Conservation (phyloP, 2,113 vertebrate genomes). For the Zingel zingel region DNA sequence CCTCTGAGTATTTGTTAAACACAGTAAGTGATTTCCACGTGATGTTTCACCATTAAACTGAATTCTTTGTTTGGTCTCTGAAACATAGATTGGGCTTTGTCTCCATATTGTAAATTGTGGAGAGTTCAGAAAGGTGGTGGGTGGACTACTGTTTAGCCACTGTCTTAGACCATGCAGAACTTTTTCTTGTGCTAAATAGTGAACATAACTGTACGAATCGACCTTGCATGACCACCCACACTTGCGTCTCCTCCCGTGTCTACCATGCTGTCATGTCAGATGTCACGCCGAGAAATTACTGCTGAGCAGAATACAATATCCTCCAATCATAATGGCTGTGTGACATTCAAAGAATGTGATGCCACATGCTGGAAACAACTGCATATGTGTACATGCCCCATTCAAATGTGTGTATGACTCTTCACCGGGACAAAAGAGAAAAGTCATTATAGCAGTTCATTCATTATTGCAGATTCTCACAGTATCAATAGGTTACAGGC, state of each 20-base stretch:
- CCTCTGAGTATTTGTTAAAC: not conserved
- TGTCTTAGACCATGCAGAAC: not conserved
- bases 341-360: constrained; percentile 55
- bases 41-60: not conserved
- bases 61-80: not conserved
- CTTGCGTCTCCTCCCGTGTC: not conserved
- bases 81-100: constrained; percentile 19
- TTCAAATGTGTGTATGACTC: not conserved
- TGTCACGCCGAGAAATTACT: constrained; percentile 49
- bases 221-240: not conserved
- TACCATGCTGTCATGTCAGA: constrained; percentile 52
- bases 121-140: constrained; percentile 2
- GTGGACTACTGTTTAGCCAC: constrained; percentile 11
- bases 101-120: not conserved
- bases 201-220: constrained; percentile 5
- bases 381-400: not conserved
- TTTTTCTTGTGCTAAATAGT: constrained; percentile 26
- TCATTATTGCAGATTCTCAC: constrained; percentile 16
- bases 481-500: constrained; percentile 6
- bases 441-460: constrained; percentile 8
- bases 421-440: not conserved
- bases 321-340: constrained; percentile 53
- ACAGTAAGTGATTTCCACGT: not conserved
- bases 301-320: constrained; percentile 50
- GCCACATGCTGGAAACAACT: constrained; percentile 56